These are phyloP conservation scores for Donacobius atricapilla DNA, from an alignment of 2,113 vertebrate genomes.

Conservation along the genomic window DNA sequence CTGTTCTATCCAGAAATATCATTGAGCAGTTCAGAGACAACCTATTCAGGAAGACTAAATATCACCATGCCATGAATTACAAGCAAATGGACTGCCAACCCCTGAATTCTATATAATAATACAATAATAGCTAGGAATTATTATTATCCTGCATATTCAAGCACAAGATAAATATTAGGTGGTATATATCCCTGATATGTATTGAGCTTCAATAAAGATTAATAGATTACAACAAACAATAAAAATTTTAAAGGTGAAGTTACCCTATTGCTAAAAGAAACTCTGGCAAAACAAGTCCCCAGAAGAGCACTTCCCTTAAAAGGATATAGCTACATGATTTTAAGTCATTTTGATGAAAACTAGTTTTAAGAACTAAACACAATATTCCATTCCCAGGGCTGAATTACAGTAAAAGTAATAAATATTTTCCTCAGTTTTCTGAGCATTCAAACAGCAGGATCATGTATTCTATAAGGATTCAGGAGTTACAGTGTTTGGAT, in stretches of 20 bases:
- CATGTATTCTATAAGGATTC: neutral
- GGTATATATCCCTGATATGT: neutral
- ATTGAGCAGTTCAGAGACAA: neutral
- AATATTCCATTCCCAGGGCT: neutral
- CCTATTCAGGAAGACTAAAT: neutral
- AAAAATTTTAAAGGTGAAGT: neutral
- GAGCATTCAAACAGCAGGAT: neutral
- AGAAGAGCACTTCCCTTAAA: neutral
- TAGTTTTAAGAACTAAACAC: neutral
- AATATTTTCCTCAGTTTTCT: neutral
- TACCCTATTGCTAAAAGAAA: neutral
- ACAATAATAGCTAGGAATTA: neutral
- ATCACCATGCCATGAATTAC: neutral
- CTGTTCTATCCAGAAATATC: neutral
- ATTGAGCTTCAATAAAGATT: neutral
- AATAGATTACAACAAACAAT: neutral
- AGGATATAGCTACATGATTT: neutral
- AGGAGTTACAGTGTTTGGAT: neutral
- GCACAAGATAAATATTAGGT: neutral
- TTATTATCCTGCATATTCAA: neutral
- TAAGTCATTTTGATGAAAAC: slow-evolving; percentile 3
- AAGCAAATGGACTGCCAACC: neutral
- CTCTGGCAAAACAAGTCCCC: neutral
- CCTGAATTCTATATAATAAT: neutral
- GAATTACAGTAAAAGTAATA: neutral